phyloP scores from a whole-genome alignment of 2,797 vertebrate genomes.

The Austrolebias charrua region DNA sequence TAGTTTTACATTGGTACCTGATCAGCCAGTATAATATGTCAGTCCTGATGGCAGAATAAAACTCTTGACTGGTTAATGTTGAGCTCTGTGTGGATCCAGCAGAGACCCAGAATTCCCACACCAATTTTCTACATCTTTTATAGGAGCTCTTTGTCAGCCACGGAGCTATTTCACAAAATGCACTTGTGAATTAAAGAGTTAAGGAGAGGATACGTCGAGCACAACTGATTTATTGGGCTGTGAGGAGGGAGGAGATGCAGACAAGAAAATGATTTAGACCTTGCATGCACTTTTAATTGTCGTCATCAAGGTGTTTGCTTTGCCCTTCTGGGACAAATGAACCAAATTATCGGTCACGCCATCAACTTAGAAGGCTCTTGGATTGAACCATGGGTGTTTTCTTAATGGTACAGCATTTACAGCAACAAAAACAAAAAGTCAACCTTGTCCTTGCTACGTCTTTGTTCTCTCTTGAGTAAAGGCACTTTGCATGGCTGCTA shows the following conservation, averaged over 20 bases:
- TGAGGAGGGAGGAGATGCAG: conserved; percentile 60
- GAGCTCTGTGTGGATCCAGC: conserved; percentile 48
- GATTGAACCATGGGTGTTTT: conserved; percentile 52
- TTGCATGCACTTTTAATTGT: conserved; percentile 72
- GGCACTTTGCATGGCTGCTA: conserved; percentile 39
- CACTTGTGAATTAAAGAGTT: conserved; percentile 59
- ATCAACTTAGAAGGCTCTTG: conserved; percentile 40
- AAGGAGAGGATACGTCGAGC: conserved; percentile 64
- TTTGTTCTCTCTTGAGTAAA: conserved; percentile 28
- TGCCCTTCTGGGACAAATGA: conserved; percentile 64
- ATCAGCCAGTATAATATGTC: conserved; percentile 42
- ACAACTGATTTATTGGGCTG: conserved; percentile 73
- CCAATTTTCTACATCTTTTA: conserved; percentile 68
- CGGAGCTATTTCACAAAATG: conserved; percentile 57
- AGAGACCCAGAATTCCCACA: conserved; percentile 68
- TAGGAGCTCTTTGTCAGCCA: conserved; percentile 57
- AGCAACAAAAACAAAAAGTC: conserved; percentile 57
- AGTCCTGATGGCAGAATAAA: conserved; percentile 47
- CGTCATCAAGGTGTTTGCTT: conserved; percentile 75
- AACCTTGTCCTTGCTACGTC: conserved; percentile 25
- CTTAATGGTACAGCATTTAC: conserved; percentile 53
- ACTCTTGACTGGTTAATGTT: conserved; percentile 44
- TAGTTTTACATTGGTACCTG: conserved; percentile 16
- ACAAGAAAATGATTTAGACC: conserved; percentile 67
- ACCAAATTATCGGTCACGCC: conserved; percentile 54